Conservation (phyloP, 2,113 vertebrate genomes). For the Brachypodius melanocephalos region DNA sequence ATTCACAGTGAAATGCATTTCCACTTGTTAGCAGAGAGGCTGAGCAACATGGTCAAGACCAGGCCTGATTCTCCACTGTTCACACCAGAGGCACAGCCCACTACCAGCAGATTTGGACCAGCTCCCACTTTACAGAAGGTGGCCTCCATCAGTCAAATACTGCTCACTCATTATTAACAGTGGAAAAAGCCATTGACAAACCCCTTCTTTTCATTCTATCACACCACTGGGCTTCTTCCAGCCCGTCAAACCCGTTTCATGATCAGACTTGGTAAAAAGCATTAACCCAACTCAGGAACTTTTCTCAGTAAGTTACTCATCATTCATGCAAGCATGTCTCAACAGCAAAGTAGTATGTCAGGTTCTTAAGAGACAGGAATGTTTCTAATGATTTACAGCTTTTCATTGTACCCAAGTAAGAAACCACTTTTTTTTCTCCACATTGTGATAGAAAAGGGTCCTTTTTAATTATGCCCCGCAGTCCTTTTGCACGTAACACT, state of each 20-base stretch:
- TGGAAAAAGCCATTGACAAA: slow-evolving; percentile 28
- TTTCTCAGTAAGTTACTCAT: slow-evolving; percentile 34
- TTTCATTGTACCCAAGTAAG: slow-evolving; percentile 21
- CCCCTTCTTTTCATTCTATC: slow-evolving; percentile 28
- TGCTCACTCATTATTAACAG: background rate
- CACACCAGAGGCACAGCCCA: background rate
- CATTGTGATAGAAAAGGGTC: slow-evolving; percentile 40
- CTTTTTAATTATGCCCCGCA: slow-evolving; percentile 35
- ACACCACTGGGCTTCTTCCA: slow-evolving; percentile 21
- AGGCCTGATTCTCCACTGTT: background rate
- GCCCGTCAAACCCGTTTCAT: slow-evolving; percentile 40
- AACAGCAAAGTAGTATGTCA: slow-evolving; percentile 31
- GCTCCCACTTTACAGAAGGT: background rate
- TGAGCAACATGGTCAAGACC: background rate
- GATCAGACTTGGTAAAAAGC: slow-evolving; percentile 51
- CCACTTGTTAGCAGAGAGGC: background rate
- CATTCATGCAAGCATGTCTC: slow-evolving; percentile 44
- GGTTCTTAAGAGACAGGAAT: slow-evolving; percentile 49
- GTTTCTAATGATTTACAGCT: slow-evolving; percentile 40
- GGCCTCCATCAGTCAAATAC: background rate
- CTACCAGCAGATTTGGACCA: background rate
- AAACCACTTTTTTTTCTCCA: background rate
- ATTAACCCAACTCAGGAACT: background rate
- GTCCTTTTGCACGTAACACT: slow-evolving; percentile 6
- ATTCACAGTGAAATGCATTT: background rate